Base-by-base conservation (phyloP, 2,888 invertebrate genomes). In the Drosophila neotestacea region DNA sequence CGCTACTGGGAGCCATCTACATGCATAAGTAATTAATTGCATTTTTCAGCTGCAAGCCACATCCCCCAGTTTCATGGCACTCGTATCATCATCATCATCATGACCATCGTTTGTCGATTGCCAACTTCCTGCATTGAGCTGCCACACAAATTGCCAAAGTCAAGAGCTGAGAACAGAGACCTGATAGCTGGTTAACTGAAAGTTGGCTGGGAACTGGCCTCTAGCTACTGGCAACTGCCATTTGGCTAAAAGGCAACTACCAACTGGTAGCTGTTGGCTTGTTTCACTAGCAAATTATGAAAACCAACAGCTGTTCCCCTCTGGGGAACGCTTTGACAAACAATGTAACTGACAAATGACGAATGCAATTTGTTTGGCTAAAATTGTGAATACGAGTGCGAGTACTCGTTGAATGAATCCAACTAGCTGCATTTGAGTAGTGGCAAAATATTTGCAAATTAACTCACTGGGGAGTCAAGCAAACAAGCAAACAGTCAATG, bases 11-110 rank as follows among this genome's bases (percentile, higher is more conserved):
- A 73, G 58, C 71, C 77, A 83, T 80, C 83, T 71, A 66, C 78
- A 87, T 71, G 63, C 78, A 87, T 84, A 81, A 70, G 88, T 85
- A 85, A 85, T 85, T 89, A 89, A 89, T 87, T 78, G 88, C 70
- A 72, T 87, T 85, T 73, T 72, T 68, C 77, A 48, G 51, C 62
- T 41, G 36, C 65, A 59, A 22, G 55, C 59, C 51, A 51, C 64
- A 82, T 60, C 70, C 51, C 63, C 60, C 44, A 81, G 44, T 46
- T 73, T 61, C 68, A 72, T 55, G 77, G 63, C 32, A 30, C 30
- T 63, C 54, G 9, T 50, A 47, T 41, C 47, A 64, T 55, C 64
- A 75, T 68, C 50, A 69, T 69, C 83, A 59, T 69, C 50, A 69
- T 69, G 61, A 54, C 48, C 76, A 81, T 81, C 81, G 70, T 79